A percentile compares a stretch with the other conserved stretches of the same genome.
Evolutionary conservation across 1,140 invertebrate genomes (phyloP).

Genomic region (Aphidius ervi): DNA sequence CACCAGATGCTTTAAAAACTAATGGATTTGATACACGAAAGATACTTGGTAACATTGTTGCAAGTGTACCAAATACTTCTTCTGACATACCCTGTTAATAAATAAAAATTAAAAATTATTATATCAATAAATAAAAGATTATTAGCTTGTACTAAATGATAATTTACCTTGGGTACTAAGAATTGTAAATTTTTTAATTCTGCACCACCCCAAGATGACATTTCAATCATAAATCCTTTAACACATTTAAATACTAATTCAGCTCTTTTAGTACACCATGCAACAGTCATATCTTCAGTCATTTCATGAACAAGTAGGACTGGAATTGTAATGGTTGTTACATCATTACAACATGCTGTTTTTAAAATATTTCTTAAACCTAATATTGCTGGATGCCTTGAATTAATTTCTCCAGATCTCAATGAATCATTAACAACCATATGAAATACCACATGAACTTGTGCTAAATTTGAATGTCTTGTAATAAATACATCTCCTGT

Average conservation of each 20-base stretch:
- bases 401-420: constrained; percentile 82
- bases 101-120: constrained; percentile 41
- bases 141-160: background rate
- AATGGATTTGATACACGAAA: constrained; percentile 88
- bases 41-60: constrained; percentile 83
- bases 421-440: constrained; percentile 79
- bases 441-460: constrained; percentile 93
- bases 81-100: constrained; percentile 77
- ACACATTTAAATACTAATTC: constrained; percentile 98
- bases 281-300: constrained; percentile 95
- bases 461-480: constrained; percentile 90
- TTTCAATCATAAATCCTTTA: constrained; percentile 99
- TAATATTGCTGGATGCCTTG: constrained; percentile 91
- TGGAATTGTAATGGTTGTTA: constrained; percentile 90
- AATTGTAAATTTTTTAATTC: constrained; percentile 86
- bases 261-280: constrained; percentile 92
- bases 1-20: constrained; percentile 58
- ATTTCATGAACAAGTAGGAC: constrained; percentile 89
- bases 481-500: constrained; percentile 93
- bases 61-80: constrained; percentile 78
- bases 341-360: constrained; percentile 87
- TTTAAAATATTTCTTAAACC: constrained; percentile 93
- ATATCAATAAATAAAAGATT: background rate
- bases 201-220: constrained; percentile 86
- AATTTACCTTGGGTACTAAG: constrained; percentile 67